Conservation (phyloP, 1,140 invertebrate species). For the Macrosteles quadrilineatus region DNA sequence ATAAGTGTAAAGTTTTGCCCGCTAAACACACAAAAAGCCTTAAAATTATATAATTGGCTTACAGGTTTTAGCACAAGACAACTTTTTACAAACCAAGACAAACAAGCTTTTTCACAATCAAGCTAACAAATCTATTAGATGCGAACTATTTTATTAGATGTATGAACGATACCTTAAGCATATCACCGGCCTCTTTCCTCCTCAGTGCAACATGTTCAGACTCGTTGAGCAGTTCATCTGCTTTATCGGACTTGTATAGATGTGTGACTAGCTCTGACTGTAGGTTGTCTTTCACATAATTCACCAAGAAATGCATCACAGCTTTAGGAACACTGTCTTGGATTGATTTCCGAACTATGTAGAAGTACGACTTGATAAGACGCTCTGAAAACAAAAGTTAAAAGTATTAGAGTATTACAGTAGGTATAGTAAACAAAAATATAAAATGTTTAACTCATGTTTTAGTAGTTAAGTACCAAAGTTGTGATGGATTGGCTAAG, state of each 20-base stretch:
- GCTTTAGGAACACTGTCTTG: conserved; percentile 99
- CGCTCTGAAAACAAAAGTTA: conserved; percentile 65
- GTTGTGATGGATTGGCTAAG: too few relatives aligned
- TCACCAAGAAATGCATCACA: conserved; percentile 99
- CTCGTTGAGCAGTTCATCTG: conserved; percentile 91
- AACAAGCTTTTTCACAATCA: conserved; percentile 25
- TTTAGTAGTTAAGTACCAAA: too few relatives aligned
- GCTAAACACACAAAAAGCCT: too few relatives aligned
- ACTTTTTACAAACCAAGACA: conserved; percentile 18
- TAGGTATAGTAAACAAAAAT: too few relatives aligned
- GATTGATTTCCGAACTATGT: conserved; percentile 98
- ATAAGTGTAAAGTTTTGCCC: too few relatives aligned
- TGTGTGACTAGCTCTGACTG: conserved; percentile 98
- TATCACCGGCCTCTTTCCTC: conserved; percentile 93
- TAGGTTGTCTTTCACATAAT: conserved; percentile 96
- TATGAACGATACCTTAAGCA: conserved; percentile 71
- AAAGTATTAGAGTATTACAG: too few relatives aligned
- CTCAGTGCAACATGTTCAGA: conserved; percentile 96
- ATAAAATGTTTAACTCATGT: too few relatives aligned
- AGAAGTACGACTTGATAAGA: conserved; percentile 97
- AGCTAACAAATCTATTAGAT: conserved; percentile 27
- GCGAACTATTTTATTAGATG: conserved; percentile 64
- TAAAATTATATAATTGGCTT: too few relatives aligned
- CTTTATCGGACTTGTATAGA: conserved; percentile 95
- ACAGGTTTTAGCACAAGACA: not conserved